Evolutionary conservation across 2,888 invertebrate species (phyloP).

Genomic region (Tromatobia lineatoria): DNA sequence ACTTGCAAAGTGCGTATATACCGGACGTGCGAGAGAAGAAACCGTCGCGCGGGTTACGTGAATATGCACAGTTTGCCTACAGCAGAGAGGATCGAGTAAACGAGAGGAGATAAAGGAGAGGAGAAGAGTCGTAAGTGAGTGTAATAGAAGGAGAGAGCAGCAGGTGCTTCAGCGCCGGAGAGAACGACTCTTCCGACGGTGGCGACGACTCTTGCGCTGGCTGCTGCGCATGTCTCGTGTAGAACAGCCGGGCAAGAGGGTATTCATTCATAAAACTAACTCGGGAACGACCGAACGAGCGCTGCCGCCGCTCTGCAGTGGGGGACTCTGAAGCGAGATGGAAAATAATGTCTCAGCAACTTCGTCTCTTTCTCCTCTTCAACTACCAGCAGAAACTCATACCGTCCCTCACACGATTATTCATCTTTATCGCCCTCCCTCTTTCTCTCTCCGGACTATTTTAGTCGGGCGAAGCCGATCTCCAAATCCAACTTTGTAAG

Average conservation of each 20-base stretch:
- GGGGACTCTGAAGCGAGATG: conserved; percentile 52
- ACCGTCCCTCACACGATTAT: conserved; percentile 11
- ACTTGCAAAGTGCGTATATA: conserved; percentile 36
- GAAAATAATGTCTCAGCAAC: conserved; percentile 38
- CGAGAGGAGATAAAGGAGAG: conserved; percentile 10
- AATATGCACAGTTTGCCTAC: conserved; percentile 35
- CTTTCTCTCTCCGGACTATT: conserved; percentile 9
- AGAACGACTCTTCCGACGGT: conserved; percentile 42
- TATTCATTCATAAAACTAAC: conserved; percentile 87
- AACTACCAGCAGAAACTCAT: conserved; percentile 28
- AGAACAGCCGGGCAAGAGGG: conserved; percentile 79
- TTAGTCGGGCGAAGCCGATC: neutral
- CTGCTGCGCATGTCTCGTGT: conserved; percentile 67
- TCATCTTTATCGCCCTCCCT: conserved; percentile 40
- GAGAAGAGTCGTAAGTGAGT: neutral
- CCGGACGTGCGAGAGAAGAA: conserved; percentile 37
- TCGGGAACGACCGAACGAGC: conserved; percentile 73
- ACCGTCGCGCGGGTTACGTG: conserved; percentile 54
- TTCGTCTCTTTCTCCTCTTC: conserved; percentile 17
- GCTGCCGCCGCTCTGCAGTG: conserved; percentile 66
- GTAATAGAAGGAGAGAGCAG: conserved; percentile 49
- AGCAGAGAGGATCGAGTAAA: conserved; percentile 6
- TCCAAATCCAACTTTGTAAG: conserved; percentile 6
- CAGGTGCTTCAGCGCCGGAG: conserved; percentile 46
- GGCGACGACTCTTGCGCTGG: conserved; percentile 51